Percentiles rank a stretch among this genome's conserved stretches.
phyloP scores from a whole-genome alignment of 2,888 invertebrate genomes.

The Hololepta plana region DNA sequence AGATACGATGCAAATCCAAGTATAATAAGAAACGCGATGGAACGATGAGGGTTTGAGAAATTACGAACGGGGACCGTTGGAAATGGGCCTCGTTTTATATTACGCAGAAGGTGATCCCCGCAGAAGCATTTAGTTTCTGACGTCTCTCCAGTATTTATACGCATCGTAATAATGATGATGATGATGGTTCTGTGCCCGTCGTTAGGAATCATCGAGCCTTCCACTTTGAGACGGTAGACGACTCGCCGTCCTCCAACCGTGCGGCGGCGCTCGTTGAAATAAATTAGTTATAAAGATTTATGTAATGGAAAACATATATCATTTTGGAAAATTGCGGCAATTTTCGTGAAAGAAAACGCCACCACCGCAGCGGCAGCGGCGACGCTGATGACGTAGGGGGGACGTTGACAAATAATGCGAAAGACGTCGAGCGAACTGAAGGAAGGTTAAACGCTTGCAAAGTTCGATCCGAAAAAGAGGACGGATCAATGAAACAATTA shows the following conservation, averaged over 20 bases:
- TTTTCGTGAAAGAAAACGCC: constrained; percentile 21
- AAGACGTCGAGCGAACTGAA: too few relatives aligned
- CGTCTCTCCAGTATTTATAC: constrained; percentile 47
- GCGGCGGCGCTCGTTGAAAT: constrained; percentile 17
- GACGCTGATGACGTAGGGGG: constrained; percentile 6
- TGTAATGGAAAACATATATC: constrained; percentile 28
- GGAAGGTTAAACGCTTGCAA: constrained; percentile 18
- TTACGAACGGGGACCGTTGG: constrained; percentile 19
- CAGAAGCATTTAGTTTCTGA: constrained; percentile 42
- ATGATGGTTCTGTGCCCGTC: too few relatives aligned
- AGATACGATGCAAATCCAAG: too few relatives aligned
- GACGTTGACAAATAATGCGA: constrained; percentile 26
- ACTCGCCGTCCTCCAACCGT: background rate
- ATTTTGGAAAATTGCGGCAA: constrained; percentile 26
- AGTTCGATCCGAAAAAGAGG: constrained; percentile 23
- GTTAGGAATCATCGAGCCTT: too few relatives aligned
- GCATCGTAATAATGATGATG: constrained; percentile 52
- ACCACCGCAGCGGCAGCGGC: constrained; percentile 1
- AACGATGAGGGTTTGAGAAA: too few relatives aligned
- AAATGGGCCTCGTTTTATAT: constrained; percentile 22
- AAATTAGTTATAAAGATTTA: constrained; percentile 27
- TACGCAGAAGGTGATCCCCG: constrained; percentile 19
- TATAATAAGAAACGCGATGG: too few relatives aligned
- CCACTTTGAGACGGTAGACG: constrained; percentile 13
- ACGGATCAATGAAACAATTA: constrained; percentile 25